Base-by-base conservation (phyloP, 64 coral and sea anemone genomes). In the Orbicella faveolata region DNA sequence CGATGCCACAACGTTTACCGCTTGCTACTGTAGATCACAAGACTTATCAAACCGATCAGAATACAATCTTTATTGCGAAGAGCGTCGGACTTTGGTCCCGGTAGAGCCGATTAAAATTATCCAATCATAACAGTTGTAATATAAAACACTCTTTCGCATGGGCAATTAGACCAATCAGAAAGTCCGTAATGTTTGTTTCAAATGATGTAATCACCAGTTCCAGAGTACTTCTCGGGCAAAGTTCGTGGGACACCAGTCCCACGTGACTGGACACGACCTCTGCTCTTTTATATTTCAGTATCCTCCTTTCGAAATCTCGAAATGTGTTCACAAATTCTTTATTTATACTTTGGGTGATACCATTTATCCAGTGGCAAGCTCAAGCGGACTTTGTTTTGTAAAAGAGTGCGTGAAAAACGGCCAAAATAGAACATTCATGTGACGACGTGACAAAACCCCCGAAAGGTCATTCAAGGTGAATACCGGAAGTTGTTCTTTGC, bases 381-480 rank as follows among this genome's bases (percentile, higher is more conserved):
- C 0, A 59, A 11, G 8, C 13, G 15, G 10, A 59, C 15, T 59
- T 59, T 59, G 55, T 70, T 21, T n/a, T n/a, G 23, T 9, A 2
- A 26, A 70, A 70, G 67, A 21, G 9, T 23, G 55, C 23, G 67
- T 70, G n/a, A n/a, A 70, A 9, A 70, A 33, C 1, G 20, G 9
- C 25, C 67, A 26, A 70, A 10, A 7, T 23, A 33, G 25, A 23
- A 68, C 8, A 59, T 59, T 25, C 30, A 23, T 70, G 21, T 70
- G 67, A 70, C 67, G 67, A 25, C 6, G 25, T 33, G 23, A 30
- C 30, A 81, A 81, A 63, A 17, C 16, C 8, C 10, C 17, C 2
- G 11, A 15, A 81, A 64, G 82, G 63, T 53, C 65, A 73, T 85
- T 53, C 82, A 85, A 85, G 65, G 82, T 85, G 82, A 85, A 51